Base-by-base conservation (phyloP, 2,113 vertebrate species). In the Larimichthys polyactis region DNA sequence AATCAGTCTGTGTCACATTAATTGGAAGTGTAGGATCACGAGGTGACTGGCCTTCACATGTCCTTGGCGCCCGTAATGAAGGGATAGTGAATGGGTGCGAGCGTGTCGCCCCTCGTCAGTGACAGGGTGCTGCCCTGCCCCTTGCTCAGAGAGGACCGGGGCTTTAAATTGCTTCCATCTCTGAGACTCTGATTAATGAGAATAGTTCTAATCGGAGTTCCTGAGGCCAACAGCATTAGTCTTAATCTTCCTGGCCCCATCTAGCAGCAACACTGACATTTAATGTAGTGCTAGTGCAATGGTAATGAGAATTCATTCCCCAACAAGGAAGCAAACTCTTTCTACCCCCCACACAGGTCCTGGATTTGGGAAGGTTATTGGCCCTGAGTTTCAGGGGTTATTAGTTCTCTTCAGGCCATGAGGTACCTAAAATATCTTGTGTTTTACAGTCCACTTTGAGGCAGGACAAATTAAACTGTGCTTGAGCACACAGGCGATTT, bases 171-270 rank as follows among this genome's bases (percentile, higher is more conserved):
- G 92, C 94, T 94, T 94, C 93, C 93, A 92, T 93, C 92, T 89
- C 92, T 52, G 73, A 69, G 90, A 90, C 88, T 90, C 92, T 95
- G 94, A 95, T 94, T 94, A 95, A 95, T 95, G 93, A 94, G 93
- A 93, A 90, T 85, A 92, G 88, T 94, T 94, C 91, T 94, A 94
- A 95, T 95, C 94, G 86, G 91, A 94, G 92, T 93, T 94, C 93
- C 92, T 93, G 92, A 89, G 93, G 94, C 94, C 93, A 94, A 84
- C 85, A 79, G 92, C 93, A 95, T 95, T 95, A 94, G 94, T 95
- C 94, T 94, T 94, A 93, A 95, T 95, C 94, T 94, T 90, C 59
- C 67, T 29, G 86, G 80, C 90, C 90, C 92, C 84, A 87, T 94
- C 90, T 91, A 84, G 90, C 92, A 88, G 88, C 91, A 89, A 87